Evolutionary conservation across 2,888 invertebrate genomes (phyloP).

Genomic region (Chalcosyrphus nemorum): DNA sequence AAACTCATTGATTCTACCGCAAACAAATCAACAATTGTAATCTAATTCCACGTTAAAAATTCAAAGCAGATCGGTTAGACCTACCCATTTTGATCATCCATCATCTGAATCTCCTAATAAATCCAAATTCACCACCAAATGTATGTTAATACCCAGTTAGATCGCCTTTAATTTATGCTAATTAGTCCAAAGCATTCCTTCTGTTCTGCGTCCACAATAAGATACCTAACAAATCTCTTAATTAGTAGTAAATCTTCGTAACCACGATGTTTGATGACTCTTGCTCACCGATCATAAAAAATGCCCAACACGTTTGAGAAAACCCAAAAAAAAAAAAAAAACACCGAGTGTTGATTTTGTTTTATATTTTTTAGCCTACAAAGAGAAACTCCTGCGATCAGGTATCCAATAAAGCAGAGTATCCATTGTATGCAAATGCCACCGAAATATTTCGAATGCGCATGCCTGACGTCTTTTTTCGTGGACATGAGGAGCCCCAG

Average conservation of each 20-base stretch:
- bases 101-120: slow-evolving; percentile 32
- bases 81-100: slow-evolving; percentile 1
- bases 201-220: neutral
- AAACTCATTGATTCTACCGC: too few relatives aligned
- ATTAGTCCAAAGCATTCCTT: slow-evolving; percentile 25
- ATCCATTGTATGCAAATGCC: slow-evolving; percentile 65
- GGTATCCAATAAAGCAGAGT: slow-evolving; percentile 10
- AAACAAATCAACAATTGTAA: neutral
- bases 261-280: slow-evolving; percentile 10
- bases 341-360: slow-evolving; percentile 48
- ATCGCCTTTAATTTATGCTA: slow-evolving; percentile 35
- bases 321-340: neutral
- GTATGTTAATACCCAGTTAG: neutral
- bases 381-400: slow-evolving; percentile 47
- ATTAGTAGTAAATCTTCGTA: slow-evolving; percentile 58
- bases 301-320: slow-evolving; percentile 47
- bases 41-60: neutral
- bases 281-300: neutral
- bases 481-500: neutral
- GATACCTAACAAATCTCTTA: slow-evolving; percentile 50
- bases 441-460: slow-evolving; percentile 33
- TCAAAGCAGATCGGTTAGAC: neutral
- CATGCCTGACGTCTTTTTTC: slow-evolving; percentile 27
- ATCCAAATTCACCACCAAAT: slow-evolving; percentile 18
- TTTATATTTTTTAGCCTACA: slow-evolving; percentile 29